Evolutionary conservation across 2,113 vertebrate species (phyloP), one percentile per base, ranked within the genome.

Genomic region (Oreocharis arfaki): DNA sequence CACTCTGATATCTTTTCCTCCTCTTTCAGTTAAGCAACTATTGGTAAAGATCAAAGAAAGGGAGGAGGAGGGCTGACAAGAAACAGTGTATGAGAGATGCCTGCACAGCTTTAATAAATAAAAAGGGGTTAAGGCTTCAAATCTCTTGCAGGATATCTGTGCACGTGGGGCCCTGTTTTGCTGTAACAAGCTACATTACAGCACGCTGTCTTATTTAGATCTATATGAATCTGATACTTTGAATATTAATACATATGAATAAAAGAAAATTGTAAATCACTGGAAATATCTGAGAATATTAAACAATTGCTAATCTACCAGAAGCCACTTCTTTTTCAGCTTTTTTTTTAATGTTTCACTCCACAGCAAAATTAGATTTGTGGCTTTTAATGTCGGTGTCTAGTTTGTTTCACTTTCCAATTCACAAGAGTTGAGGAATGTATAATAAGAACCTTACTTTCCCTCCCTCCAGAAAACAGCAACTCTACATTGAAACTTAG

Each of bases 41-140:
- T 95, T 90, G 90, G 83, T 67, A 79, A 90, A 92, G 91, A 97
- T 97, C 91, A 97, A 97, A 97, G 94, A 90, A 75, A 80, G 46
- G 27, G 61, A 89, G 79, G 94, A 94, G 95, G 86, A 95, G 91
- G 70, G 28, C 84, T 94, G 95, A 94, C 84, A 92, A 94, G 91
- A 76, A 92, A 47, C 88, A 92, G 80, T 60, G 86, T 78, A 79
- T 89, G 60, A 87, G 71, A 93, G 77, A 87, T 93, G 74, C 63
- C 97, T 94, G 86, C 53, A 32, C 60, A 87, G 69, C 85, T 88
- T 96, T 94, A 95, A 95, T 92, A 96, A 96, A 94, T 95, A 96
- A 96, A 94, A 95, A 89, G 81, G 70, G 80, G 77, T 94, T 96
- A 94, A 94, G 85, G 18, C 86, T 95, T 89, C 50, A 80, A 94